Evolutionary conservation across 2,113 vertebrate species (phyloP), one percentile per base, ranked within the genome.

Genomic region (Menidia beryllina): DNA sequence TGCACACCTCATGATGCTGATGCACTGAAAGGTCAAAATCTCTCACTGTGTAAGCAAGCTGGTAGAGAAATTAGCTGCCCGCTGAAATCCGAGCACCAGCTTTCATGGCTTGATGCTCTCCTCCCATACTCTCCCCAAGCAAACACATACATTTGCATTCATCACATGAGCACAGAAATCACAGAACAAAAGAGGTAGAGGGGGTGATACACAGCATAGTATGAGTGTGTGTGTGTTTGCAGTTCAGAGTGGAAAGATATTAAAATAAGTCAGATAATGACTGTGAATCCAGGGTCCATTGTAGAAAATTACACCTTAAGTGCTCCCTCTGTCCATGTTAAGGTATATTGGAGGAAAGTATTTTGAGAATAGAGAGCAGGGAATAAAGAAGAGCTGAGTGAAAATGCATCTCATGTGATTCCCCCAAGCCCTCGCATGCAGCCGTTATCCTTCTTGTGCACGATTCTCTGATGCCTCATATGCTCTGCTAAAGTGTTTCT

Each of bases 391-490:
- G 83, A 67, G 79, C 38, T 82, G 87, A 89, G 77, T 55, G 55
- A 83, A 88, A 91, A 90, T 61, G 63, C 75, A 77, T 89, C 70
- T 75, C 48, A 52, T 56, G 72, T 79, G 79, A 88, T 81, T 90
- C 86, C 86, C 89, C 77, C 69, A 85, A 83, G 86, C 79, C 80
- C 58, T 82, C 1, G 45, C 49, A 41, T 58, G 64, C 70, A 51
- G 64, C 79, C 71, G 84, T 91, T 92, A 92, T 84, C 73, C 74
- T 86, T 88, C 88, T 88, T 82, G 74, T 80, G 80, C 80, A 87
- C 79, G 87, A 86, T 89, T 79, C 90, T 84, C 86, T 30, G 77
- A 90, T 86, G 85, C 81, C 84, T 90, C 86, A 77, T 85, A 76
- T 63, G 80, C 76, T 75, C 74, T 76, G 77, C 69, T 83, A 90